A percentile compares a stretch with the other conserved stretches of the same genome.
phyloP scores from a whole-genome alignment of 2,888 invertebrate genomes.

The Dexiosoma caninum region DNA sequence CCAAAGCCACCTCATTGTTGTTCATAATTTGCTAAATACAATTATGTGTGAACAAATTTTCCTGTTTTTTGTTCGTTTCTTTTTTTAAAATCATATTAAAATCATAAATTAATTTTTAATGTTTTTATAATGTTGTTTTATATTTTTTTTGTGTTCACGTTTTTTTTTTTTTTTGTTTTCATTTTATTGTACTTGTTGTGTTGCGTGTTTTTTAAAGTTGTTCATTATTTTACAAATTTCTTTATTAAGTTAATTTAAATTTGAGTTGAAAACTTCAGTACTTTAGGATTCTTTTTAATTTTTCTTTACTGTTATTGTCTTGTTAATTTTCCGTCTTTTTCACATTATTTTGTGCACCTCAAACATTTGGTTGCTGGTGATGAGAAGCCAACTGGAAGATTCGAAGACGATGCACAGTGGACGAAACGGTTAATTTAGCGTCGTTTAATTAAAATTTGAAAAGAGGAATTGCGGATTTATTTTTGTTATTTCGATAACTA shows the following conservation, averaged over 20 bases:
- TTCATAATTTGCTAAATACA: background rate
- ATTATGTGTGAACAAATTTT: constrained; percentile 6
- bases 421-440: background rate
- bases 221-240: constrained; percentile 17
- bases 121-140: constrained; percentile 58
- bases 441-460: background rate
- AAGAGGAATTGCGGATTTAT: background rate
- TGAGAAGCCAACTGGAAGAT: no score
- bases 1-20: constrained; percentile 3
- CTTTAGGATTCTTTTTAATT: constrained; percentile 40
- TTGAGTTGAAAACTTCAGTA: constrained; percentile 59
- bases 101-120: constrained; percentile 64
- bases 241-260: constrained; percentile 62
- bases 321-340: background rate
- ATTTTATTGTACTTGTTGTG: constrained; percentile 27
- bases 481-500: background rate
- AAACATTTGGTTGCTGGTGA: no score
- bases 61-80: background rate
- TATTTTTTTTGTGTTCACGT: no score
- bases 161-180: no score
- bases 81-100: constrained; percentile 56
- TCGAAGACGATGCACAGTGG: no score
- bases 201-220: background rate
- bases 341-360: background rate
- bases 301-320: constrained; percentile 25